These are phyloP conservation scores for Cnemophilus loriae DNA, from an alignment of 2,113 vertebrate species.

Conservation along the genomic window DNA sequence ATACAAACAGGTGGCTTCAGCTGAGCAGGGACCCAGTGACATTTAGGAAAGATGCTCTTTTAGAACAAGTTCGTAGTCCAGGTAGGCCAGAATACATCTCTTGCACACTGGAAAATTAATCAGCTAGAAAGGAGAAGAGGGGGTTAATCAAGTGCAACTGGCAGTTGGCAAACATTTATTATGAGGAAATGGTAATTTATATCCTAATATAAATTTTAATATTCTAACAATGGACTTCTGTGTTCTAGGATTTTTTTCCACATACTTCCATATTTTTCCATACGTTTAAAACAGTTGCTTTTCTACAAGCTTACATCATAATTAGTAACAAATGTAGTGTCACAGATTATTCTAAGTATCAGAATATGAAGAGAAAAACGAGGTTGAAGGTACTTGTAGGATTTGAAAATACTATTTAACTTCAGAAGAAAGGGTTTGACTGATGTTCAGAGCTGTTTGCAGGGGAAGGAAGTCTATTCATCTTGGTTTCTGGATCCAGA, in stretches of 20 bases:
- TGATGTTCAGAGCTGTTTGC: background rate
- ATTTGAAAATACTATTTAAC: slow-evolving; percentile 3
- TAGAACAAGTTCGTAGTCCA: background rate
- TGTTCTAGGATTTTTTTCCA: background rate
- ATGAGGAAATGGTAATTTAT: background rate
- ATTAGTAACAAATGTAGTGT: background rate
- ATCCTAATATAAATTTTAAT: too few species aligned
- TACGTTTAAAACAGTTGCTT: background rate
- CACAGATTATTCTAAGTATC: background rate
- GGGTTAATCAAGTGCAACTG: background rate
- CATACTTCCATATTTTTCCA: background rate
- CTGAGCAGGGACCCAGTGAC: background rate
- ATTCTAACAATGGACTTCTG: background rate
- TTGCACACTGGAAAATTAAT: background rate
- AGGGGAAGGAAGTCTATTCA: background rate
- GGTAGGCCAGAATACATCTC: background rate
- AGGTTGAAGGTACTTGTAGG: background rate
- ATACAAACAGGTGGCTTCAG: background rate
- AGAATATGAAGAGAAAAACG: background rate
- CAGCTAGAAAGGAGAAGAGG: background rate
- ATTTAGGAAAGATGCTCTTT: background rate
- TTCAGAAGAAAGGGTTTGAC: background rate
- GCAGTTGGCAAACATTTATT: background rate
- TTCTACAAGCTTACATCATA: background rate
- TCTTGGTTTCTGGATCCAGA: slow-evolving; percentile 9